phyloP scores from a whole-genome alignment of 2,888 invertebrate genomes.

The Miltochrista miniata region DNA sequence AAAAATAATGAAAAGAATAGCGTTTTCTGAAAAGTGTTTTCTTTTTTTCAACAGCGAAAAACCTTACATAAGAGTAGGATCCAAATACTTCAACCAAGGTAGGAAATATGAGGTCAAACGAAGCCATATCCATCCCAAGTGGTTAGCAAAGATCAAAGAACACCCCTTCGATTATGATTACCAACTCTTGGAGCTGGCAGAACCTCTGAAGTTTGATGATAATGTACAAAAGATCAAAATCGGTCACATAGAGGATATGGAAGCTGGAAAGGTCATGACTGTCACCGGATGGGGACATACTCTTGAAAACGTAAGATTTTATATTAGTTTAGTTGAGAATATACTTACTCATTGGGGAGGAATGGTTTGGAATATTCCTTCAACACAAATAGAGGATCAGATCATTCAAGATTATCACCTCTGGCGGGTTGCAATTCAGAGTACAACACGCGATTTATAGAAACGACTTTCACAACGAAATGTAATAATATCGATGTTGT shows the following conservation, averaged over 20 bases:
- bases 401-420: no score
- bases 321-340: background rate
- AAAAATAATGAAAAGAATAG: no score
- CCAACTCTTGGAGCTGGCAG: conserved; percentile 61
- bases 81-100: conserved; percentile 65
- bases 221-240: conserved; percentile 66
- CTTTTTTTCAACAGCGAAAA: conserved; percentile 47
- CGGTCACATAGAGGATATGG: conserved; percentile 71
- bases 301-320: conserved; percentile 66
- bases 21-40: no score
- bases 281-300: conserved; percentile 79
- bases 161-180: conserved; percentile 75
- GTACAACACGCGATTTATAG: no score
- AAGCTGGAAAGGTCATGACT: conserved; percentile 64
- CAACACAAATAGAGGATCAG: no score
- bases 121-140: conserved; percentile 59
- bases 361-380: no score
- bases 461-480: no score
- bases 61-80: conserved; percentile 63
- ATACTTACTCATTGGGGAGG: no score
- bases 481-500: no score
- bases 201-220: conserved; percentile 56
- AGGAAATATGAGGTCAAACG: conserved; percentile 47
- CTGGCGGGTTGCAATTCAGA: no score
- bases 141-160: conserved; percentile 56